Evolutionary conservation across 2,797 vertebrate species (phyloP), one percentile per base, ranked within the genome.

Genomic region (Sciaenops ocellatus): DNA sequence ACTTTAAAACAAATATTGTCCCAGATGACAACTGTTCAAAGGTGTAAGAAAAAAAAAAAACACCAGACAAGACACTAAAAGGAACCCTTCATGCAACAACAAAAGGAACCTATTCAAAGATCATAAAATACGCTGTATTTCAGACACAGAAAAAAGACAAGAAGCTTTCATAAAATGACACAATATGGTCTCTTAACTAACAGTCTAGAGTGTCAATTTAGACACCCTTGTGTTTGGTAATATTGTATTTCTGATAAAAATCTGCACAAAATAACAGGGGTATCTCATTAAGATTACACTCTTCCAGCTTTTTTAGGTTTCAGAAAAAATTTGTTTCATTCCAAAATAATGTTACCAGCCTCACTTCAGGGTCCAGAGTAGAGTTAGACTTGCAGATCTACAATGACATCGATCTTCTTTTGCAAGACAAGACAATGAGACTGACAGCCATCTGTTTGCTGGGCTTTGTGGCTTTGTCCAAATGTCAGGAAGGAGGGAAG

Each of bases 401-500:
- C 30, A 2, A n/a, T 54, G 63, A 73, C 62, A 77, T 44, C 44
- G 59, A 83, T 80, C 41, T 50, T 51, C 46, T 74, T 64, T 20
- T 65, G 48, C 20, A 57, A 65, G 42, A 34, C 15, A 30, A 69
- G 65, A 67, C 63, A 60, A 64, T 51, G 72, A 69, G 22, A 26
- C 46, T 51, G 56, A 56, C n/a, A 67, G 15, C 42, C 59, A 61
- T 55, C 22, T 51, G 76, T 65, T 84, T 69, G 34, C 34, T 9
- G 8, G 34, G 34, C 34, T 38, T 38, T 38, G 8, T 8, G 9
- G 34, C 34, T 79, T 75, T 74, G 62, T 75, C 30, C 76, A 63
- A 84, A 84, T 80, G 73, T 78, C 66, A 80, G 34, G 24, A 47
- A 51, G 61, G 18, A 61, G 24, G 18, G 13, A 60, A 38, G 22